phyloP scores from a whole-genome alignment of 2,888 invertebrate species.

The Pyrgus malvae region DNA sequence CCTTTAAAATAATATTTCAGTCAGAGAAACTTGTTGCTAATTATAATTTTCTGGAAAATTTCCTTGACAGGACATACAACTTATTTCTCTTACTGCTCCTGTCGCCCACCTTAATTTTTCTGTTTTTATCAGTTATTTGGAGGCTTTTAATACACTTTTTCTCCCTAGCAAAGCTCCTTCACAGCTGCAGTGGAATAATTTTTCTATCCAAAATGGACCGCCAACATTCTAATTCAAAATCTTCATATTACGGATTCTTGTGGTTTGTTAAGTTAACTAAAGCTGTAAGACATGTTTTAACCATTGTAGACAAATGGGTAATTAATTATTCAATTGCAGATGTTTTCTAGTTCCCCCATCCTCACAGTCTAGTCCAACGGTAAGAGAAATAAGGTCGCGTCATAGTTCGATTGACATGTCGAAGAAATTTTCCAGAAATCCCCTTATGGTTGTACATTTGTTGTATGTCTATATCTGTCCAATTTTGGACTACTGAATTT shows the following conservation, averaged over 20 bases:
- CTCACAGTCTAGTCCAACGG: slow-evolving; percentile 50
- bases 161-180: slow-evolving; percentile 68
- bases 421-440: slow-evolving; percentile 77
- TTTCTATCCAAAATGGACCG: slow-evolving; percentile 61
- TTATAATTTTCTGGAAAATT: slow-evolving; percentile 70
- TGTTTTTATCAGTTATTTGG: slow-evolving; percentile 43
- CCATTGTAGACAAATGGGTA: slow-evolving; percentile 76
- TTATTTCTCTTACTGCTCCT: slow-evolving; percentile 75
- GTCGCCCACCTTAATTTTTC: slow-evolving; percentile 47
- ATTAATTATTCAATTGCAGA: slow-evolving; percentile 77
- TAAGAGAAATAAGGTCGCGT: slow-evolving; percentile 76
- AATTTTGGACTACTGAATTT: slow-evolving; percentile 76
- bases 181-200: slow-evolving; percentile 81
- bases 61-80: slow-evolving; percentile 66
- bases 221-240: slow-evolving; percentile 58
- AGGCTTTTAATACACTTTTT: slow-evolving; percentile 64
- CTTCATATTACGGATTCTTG: slow-evolving; percentile 48
- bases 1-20: slow-evolving; percentile 22
- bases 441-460: slow-evolving; percentile 51
- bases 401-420: slow-evolving; percentile 43
- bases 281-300: slow-evolving; percentile 81
- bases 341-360: slow-evolving; percentile 61
- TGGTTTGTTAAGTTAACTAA: slow-evolving; percentile 62
- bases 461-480: slow-evolving; percentile 63
- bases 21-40: slow-evolving; percentile 37